A percentile compares a stretch with the other conserved stretches of the same genome.
phyloP scores from a whole-genome alignment of 2,888 invertebrate species.

The Penaeus monodon region DNA sequence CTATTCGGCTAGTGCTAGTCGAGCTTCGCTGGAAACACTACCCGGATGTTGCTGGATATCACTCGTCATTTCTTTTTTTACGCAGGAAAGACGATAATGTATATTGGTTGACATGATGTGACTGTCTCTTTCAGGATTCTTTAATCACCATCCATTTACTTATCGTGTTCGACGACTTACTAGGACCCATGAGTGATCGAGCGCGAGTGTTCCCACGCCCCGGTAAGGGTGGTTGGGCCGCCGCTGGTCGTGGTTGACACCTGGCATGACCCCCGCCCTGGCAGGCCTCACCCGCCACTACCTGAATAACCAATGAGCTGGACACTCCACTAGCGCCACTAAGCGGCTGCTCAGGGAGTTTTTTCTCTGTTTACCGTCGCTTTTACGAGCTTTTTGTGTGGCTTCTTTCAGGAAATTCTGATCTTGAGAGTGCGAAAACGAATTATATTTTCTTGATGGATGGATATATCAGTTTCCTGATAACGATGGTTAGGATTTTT shows the following conservation, averaged over 20 bases:
- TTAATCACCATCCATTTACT: neutral
- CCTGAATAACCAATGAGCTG: slow-evolving; percentile 42
- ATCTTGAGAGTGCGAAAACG: too few species aligned
- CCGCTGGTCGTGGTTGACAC: slow-evolving; percentile 11
- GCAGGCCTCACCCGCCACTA: slow-evolving; percentile 22
- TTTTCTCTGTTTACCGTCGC: slow-evolving; percentile 12
- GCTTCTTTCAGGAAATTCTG: neutral
- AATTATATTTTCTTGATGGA: too few species aligned
- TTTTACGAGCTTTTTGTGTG: slow-evolving; percentile 18
- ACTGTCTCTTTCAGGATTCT: neutral
- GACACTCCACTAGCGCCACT: slow-evolving; percentile 24
- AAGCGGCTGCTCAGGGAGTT: neutral
- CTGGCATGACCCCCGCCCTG: slow-evolving; percentile 31
- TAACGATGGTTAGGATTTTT: neutral
- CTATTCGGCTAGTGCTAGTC: too few species aligned
- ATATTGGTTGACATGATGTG: too few species aligned
- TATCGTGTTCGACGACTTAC: neutral
- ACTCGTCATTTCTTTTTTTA: too few species aligned
- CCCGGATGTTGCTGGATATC: too few species aligned
- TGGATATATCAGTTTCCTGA: neutral
- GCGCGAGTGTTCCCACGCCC: slow-evolving; percentile 30
- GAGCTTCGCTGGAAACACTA: too few species aligned
- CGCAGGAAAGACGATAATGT: too few species aligned
- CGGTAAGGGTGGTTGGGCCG: slow-evolving; percentile 34
- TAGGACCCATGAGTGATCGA: neutral